phyloP scores from a whole-genome alignment of 2,888 invertebrate genomes.

The Trichogramma dendrolimi region DNA sequence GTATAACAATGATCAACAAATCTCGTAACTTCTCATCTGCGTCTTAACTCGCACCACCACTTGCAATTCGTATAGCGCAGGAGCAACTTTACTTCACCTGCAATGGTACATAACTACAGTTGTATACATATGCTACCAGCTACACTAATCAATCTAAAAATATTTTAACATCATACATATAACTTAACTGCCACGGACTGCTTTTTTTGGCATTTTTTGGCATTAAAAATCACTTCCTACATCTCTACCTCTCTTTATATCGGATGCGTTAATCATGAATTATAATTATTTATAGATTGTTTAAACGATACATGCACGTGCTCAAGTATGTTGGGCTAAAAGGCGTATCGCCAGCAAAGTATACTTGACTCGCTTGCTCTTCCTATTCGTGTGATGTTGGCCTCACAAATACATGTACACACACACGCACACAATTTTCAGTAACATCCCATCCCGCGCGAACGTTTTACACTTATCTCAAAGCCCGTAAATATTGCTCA shows the following conservation, averaged over 20 bases:
- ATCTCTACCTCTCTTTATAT: slow-evolving; percentile 17
- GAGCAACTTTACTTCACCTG: not conserved
- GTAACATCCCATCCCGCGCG: slow-evolving; percentile 28
- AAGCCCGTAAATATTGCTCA: slow-evolving; percentile 47
- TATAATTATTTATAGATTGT: slow-evolving; percentile 30
- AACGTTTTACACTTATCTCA: slow-evolving; percentile 46
- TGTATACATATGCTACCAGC: not conserved
- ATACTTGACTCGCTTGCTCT: not conserved
- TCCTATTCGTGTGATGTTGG: not conserved
- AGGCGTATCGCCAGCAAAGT: not conserved
- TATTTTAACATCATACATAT: slow-evolving; percentile 29
- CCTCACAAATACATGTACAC: not conserved
- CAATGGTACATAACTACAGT: too few species aligned
- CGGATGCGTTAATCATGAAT: slow-evolving; percentile 31
- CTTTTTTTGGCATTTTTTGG: slow-evolving; percentile 17
- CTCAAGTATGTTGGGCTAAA: slow-evolving; percentile 3
- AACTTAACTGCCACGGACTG: not conserved
- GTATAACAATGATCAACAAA: too few species aligned
- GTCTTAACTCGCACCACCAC: slow-evolving; percentile 1
- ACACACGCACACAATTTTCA: not conserved
- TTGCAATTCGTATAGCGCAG: not conserved
- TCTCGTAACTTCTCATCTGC: not conserved
- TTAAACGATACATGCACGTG: slow-evolving; percentile 17
- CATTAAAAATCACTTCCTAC: slow-evolving; percentile 25
- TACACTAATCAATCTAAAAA: slow-evolving; percentile 26